A percentile compares a stretch with the other conserved stretches of the same genome.
These are phyloP conservation scores for Epinephelus awoara DNA, from an alignment of 2,797 vertebrate genomes.

Conservation along the genomic window DNA sequence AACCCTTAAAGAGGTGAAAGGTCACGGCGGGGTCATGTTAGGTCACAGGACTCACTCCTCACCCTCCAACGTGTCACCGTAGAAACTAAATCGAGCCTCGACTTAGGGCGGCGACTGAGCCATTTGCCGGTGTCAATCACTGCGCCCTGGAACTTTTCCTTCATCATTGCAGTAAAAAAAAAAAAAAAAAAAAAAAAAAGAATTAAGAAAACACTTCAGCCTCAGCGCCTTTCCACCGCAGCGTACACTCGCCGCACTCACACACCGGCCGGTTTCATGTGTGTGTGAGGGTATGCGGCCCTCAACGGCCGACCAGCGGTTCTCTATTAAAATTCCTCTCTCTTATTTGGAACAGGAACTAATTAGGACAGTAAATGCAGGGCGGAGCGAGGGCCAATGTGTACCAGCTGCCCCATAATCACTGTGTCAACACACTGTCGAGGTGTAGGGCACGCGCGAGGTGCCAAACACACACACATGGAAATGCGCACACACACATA, in stretches of 20 bases:
- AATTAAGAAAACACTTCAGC: constrained; percentile 37
- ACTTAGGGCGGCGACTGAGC: constrained; percentile 41
- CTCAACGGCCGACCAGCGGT: constrained; percentile 74
- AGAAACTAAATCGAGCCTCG: constrained; percentile 64
- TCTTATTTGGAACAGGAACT: constrained; percentile 87
- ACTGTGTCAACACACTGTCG: constrained; percentile 83
- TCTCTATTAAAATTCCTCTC: constrained; percentile 87
- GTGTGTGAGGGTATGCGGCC: constrained; percentile 65
- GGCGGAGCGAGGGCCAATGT: constrained; percentile 80
- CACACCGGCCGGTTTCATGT: constrained; percentile 50
- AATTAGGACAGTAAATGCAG: constrained; percentile 87
- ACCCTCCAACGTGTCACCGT: constrained; percentile 48
- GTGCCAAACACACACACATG: constrained; percentile 74
- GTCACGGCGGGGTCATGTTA: constrained; percentile 73
- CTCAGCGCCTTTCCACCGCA: constrained; percentile 21
- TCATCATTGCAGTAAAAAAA: constrained; percentile 29
- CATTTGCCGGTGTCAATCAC: constrained; percentile 74
- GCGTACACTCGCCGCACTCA: constrained; percentile 31
- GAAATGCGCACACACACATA: constrained; percentile 32
- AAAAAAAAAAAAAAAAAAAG: background rate
- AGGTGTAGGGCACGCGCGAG: constrained; percentile 78
- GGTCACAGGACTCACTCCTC: constrained; percentile 68
- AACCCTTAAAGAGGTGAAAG: constrained; percentile 67
- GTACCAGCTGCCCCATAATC: constrained; percentile 84
- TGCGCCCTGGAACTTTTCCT: constrained; percentile 17